A percentile compares a stretch with the other conserved stretches of the same genome.
These are phyloP conservation scores for Tetragonula clypearis DNA, from an alignment of 1,140 invertebrate species.

Conservation along the genomic window DNA sequence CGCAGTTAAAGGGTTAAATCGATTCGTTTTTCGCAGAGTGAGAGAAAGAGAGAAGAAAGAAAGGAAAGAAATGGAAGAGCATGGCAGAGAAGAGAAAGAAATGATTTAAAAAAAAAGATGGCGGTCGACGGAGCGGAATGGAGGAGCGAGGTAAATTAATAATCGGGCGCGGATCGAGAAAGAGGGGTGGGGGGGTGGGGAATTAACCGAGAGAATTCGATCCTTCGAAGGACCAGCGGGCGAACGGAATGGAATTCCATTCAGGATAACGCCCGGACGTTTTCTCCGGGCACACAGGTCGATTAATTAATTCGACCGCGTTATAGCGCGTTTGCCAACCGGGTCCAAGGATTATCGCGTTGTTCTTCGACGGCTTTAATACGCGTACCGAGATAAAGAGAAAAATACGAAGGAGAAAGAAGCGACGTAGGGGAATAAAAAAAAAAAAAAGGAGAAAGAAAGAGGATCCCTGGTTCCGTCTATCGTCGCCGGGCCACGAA, in stretches of 20 bases:
- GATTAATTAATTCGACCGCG: slow-evolving; percentile 33
- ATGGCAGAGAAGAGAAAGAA: not conserved
- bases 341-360: slow-evolving; percentile 14
- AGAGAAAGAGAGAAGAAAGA: not conserved
- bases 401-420: not conserved
- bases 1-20: too few species aligned
- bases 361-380: not conserved
- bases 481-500: slow-evolving; percentile 25
- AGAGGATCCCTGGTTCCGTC: not conserved
- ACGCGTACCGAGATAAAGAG: not conserved
- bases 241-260: not conserved
- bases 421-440: not conserved
- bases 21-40: too few species aligned
- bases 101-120: not conserved
- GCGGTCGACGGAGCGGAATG: not conserved
- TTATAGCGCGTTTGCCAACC: slow-evolving; percentile 14
- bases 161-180: not conserved
- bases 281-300: not conserved
- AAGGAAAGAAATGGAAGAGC: not conserved
- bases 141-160: slow-evolving; percentile 30
- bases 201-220: slow-evolving; percentile 26
- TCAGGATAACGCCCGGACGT: not conserved
- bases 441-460: not conserved
- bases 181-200: not conserved
- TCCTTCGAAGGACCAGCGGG: not conserved